Percentiles rank a stretch among this genome's conserved stretches.
phyloP scores from a whole-genome alignment of 2,113 vertebrate genomes.

The Eretmochelys imbricata region DNA sequence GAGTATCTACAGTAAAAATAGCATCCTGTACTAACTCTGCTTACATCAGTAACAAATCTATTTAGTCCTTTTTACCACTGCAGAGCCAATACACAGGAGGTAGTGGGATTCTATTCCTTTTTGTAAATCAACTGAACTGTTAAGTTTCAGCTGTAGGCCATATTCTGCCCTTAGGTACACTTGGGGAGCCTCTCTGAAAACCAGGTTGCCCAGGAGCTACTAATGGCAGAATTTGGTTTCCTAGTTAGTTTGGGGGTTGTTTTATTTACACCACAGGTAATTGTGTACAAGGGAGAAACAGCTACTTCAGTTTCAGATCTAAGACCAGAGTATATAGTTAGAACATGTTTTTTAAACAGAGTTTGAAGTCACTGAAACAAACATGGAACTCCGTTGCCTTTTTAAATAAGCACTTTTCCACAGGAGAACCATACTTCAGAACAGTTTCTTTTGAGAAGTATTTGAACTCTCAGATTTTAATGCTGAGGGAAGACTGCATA shows the following conservation, averaged over 20 bases:
- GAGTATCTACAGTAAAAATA: neutral
- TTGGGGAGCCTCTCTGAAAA: rapidly evolving
- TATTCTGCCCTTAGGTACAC: neutral
- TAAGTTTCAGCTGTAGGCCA: neutral
- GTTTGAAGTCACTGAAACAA: neutral
- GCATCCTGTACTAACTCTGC: neutral
- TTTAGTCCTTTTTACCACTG: neutral
- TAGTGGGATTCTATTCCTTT: neutral
- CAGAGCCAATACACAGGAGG: neutral
- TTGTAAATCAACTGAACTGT: neutral
- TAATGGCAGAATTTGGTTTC: neutral
- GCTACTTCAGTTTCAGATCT: neutral
- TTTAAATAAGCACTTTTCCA: too few relatives aligned
- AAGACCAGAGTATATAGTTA: neutral
- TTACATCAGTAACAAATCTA: neutral
- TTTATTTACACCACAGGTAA: neutral
- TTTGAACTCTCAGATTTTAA: neutral
- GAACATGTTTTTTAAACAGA: neutral
- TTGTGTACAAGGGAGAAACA: neutral
- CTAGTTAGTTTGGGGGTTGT: neutral
- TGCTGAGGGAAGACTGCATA: neutral
- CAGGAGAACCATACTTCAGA: neutral
- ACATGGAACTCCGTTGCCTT: neutral
- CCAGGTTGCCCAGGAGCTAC: neutral
- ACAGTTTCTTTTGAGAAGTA: too few relatives aligned